Conservation (phyloP, 2,113 vertebrate genomes). For the Dicentrarchus labrax region DNA sequence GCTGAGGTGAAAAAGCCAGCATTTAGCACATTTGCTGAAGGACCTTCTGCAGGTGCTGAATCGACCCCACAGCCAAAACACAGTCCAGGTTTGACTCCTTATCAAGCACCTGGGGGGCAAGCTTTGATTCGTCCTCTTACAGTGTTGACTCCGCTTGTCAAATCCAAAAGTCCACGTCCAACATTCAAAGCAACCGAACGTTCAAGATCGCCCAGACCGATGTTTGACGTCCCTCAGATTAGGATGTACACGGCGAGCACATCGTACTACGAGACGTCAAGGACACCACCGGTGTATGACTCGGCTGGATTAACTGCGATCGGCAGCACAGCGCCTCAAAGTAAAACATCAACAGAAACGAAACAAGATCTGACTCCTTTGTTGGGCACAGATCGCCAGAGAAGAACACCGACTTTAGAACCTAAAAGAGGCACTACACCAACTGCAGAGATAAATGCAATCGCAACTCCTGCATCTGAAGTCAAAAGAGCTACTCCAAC, state of each 20-base stretch:
- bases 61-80: conserved; percentile 42
- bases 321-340: conserved; percentile 62
- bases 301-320: conserved; percentile 74
- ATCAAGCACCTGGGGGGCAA: conserved; percentile 15
- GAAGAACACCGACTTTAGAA: conserved; percentile 60
- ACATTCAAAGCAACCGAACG: conserved; percentile 65
- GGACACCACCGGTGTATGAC: conserved; percentile 78
- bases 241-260: conserved; percentile 82
- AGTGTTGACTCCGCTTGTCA: conserved; percentile 66
- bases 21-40: conserved; percentile 37
- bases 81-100: conserved; percentile 32
- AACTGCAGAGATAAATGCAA: conserved; percentile 40
- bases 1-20: conserved; percentile 40
- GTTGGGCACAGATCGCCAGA: conserved; percentile 38
- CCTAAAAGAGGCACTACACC: conserved; percentile 40
- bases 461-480: conserved; percentile 56
- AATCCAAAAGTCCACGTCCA: conserved; percentile 75
- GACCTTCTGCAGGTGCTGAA: conserved; percentile 19
- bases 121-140: conserved; percentile 62
- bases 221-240: conserved; percentile 86
- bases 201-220: conserved; percentile 80
- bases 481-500: conserved; percentile 39
- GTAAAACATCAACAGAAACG: conserved; percentile 64
- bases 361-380: conserved; percentile 48
- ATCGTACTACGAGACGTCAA: conserved; percentile 78